These are phyloP conservation scores for Sebastolobus altivelis DNA, from an alignment of 2,797 vertebrate species.

Conservation along the genomic window DNA sequence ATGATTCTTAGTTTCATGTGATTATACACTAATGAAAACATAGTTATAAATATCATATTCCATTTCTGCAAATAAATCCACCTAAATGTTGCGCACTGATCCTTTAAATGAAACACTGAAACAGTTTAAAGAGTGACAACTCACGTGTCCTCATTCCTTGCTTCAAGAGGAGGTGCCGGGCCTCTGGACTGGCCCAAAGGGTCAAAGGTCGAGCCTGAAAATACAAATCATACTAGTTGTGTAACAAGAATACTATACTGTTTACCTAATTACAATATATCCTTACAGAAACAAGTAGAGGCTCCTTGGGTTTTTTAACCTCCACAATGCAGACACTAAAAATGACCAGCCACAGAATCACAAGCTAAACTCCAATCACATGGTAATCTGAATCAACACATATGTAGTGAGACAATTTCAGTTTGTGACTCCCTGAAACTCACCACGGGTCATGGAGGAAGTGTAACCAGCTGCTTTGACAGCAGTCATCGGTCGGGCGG, in stretches of 20 bases:
- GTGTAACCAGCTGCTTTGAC: constrained; percentile 95
- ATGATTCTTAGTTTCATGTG: no score
- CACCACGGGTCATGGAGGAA: constrained; percentile 89
- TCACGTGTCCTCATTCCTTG: constrained; percentile 93
- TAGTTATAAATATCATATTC: no score
- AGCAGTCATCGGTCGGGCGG: constrained; percentile 94
- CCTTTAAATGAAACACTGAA: constrained; percentile 1
- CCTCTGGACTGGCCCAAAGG: constrained; percentile 92
- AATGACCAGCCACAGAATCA: no score
- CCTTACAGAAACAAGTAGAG: background rate
- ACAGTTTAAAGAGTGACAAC: constrained; percentile 40
- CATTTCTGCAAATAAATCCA: no score
- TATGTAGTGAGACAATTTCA: background rate
- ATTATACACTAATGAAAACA: no score
- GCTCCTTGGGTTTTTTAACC: background rate
- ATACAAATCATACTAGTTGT: constrained; percentile 9
- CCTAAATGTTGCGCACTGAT: no score
- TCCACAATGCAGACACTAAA: background rate
- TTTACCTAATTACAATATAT: background rate
- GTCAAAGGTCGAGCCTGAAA: constrained; percentile 92
- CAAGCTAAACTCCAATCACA: background rate
- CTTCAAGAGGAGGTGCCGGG: constrained; percentile 92
- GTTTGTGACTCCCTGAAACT: constrained; percentile 14
- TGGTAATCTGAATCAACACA: background rate
- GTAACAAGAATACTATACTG: background rate